Evolutionary conservation across 2,797 vertebrate species (phyloP).

Genomic region (Glossophaga mutica): DNA sequence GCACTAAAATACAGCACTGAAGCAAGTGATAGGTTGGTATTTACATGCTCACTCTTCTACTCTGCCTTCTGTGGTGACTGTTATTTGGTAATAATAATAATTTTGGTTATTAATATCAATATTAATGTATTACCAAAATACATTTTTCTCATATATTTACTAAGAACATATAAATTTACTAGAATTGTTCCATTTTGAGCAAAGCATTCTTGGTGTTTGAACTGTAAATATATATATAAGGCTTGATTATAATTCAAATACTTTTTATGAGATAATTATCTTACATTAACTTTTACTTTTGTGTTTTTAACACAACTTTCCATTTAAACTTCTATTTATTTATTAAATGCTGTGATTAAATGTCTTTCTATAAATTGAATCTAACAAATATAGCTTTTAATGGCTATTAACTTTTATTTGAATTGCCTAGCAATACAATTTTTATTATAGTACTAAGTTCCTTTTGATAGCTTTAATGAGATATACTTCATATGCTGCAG

Average conservation of each 20-base stretch:
- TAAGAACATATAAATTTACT: not conserved
- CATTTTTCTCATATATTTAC: not conserved
- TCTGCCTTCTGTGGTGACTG: not conserved
- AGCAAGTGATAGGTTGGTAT: not conserved
- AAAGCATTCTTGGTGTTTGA: not conserved
- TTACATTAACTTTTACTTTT: not conserved
- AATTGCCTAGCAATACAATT: not conserved
- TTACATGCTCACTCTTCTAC: not conserved
- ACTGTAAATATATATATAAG: not conserved
- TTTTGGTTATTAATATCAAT: not conserved
- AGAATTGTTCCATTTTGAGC: not conserved
- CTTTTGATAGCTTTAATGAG: not conserved
- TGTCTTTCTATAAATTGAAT: not conserved
- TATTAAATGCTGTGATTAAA: not conserved
- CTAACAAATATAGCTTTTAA: not conserved
- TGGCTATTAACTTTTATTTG: not conserved
- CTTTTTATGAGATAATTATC: not conserved
- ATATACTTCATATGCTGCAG: not conserved
- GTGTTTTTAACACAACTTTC: not conserved
- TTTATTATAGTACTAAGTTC: not conserved
- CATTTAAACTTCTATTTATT: not conserved
- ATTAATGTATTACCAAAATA: not conserved
- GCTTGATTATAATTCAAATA: not conserved
- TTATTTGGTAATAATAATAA: not conserved
- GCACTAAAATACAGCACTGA: not conserved